Evolutionary conservation across 2,888 invertebrate genomes (phyloP).

Genomic region (Sialis fuliginosa): DNA sequence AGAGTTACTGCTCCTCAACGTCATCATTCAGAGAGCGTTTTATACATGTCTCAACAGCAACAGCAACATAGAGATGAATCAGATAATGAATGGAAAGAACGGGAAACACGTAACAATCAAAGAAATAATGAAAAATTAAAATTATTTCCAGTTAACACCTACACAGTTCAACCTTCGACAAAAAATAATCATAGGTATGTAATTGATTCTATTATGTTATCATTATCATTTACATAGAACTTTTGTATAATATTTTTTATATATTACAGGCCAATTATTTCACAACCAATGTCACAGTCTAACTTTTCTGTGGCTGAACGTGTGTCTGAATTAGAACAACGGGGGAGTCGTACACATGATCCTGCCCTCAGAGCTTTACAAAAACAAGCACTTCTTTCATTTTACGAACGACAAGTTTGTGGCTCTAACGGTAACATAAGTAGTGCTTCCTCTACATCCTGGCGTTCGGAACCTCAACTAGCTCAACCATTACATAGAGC

Average conservation of each 20-base stretch:
- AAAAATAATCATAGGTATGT: background rate
- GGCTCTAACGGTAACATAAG: conserved; percentile 15
- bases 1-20: conserved; percentile 59
- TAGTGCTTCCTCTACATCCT: conserved; percentile 18
- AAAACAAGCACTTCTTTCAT: conserved; percentile 64
- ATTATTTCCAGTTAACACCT: conserved; percentile 51
- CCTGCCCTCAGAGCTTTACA: conserved; percentile 64
- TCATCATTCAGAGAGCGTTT: conserved; percentile 58
- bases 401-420: conserved; percentile 55
- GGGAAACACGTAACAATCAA: conserved; percentile 23
- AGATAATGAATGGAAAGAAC: conserved; percentile 19
- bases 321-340: conserved; percentile 43
- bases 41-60: conserved; percentile 26
- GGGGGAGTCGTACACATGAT: conserved; percentile 39
- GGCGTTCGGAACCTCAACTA: conserved; percentile 40
- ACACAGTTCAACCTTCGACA: conserved; percentile 33
- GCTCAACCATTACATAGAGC: conserved; percentile 19
- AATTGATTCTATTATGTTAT: conserved; percentile 11
- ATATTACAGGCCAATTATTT: conserved; percentile 16
- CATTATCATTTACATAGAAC: conserved; percentile 3
- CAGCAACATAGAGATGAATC: conserved; percentile 9
- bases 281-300: conserved; percentile 19
- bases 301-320: conserved; percentile 46
- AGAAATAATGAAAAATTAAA: conserved; percentile 30
- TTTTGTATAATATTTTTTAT: conserved; percentile 1